Percentiles rank a stretch among this genome's conserved stretches.
Evolutionary conservation across 37 sponge, comb jelly and placozoan genomes (phyloP).

Genomic region (Ianthella basta): DNA sequence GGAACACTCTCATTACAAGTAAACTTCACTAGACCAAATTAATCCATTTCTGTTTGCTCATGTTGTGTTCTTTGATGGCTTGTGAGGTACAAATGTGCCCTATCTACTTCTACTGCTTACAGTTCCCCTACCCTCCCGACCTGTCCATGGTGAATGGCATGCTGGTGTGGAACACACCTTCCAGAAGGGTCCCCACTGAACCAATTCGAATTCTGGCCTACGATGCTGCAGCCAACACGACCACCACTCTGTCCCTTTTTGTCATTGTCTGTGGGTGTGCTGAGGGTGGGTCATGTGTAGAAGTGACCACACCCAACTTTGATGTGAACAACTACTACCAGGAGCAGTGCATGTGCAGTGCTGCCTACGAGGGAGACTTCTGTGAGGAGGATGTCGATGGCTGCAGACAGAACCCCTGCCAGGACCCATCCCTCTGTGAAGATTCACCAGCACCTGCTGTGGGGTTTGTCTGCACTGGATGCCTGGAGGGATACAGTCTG

Average conservation of each 20-base stretch:
- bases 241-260: not conserved
- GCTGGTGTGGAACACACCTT: not conserved
- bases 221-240: not conserved
- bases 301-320: slow-evolving; percentile 22
- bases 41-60: too few species aligned
- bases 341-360: slow-evolving; percentile 17
- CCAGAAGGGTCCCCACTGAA: not conserved
- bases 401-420: slow-evolving; percentile 14
- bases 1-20: slow-evolving; percentile 10
- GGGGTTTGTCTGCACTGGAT: slow-evolving; percentile 11
- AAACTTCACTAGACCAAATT: too few species aligned
- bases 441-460: slow-evolving; percentile 16
- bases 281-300: not conserved
- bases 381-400: slow-evolving; percentile 10
- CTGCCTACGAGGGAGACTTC: slow-evolving; percentile 14
- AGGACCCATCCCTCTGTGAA: slow-evolving; percentile 11
- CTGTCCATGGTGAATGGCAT: not conserved
- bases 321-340: not conserved
- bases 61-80: too few species aligned
- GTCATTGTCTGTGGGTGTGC: slow-evolving; percentile 5
- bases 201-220: not conserved
- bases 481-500: not conserved
- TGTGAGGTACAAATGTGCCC: too few species aligned
- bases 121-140: not conserved
- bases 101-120: not conserved